Conservation (phyloP, 2,888 invertebrate species). For the Rhagophthalmus giganteus region DNA sequence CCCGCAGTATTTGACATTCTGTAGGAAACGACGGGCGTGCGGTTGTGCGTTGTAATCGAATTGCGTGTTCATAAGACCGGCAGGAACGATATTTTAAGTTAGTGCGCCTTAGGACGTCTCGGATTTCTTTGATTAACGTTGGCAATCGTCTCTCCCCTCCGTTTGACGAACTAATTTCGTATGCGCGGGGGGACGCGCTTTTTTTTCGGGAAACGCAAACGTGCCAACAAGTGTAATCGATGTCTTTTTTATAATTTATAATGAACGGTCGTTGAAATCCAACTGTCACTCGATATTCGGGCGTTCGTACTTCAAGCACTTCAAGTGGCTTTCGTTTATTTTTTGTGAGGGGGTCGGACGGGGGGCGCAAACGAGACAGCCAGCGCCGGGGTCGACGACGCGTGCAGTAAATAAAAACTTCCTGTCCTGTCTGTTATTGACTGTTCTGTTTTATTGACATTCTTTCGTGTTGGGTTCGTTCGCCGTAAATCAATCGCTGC, state of each 20-base stretch:
- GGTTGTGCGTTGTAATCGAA: slow-evolving; percentile 39
- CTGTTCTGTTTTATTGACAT: slow-evolving; percentile 22
- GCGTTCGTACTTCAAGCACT: background rate
- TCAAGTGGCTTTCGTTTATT: no score
- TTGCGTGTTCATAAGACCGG: slow-evolving; percentile 40
- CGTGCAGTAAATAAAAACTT: slow-evolving; percentile 20
- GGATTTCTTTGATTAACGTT: slow-evolving; percentile 34
- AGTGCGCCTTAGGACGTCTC: slow-evolving; percentile 33
- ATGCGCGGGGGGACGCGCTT: no score
- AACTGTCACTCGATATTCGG: slow-evolving; percentile 9
- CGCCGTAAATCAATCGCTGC: background rate
- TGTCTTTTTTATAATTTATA: slow-evolving; percentile 14
- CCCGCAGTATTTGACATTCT: slow-evolving; percentile 14
- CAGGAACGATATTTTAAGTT: slow-evolving; percentile 30
- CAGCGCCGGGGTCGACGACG: slow-evolving; percentile 8
- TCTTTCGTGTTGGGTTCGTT: slow-evolving; percentile 1
- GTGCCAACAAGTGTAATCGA: no score
- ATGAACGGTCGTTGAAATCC: slow-evolving; percentile 2
- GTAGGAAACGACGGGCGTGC: slow-evolving; percentile 2
- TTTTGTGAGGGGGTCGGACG: no score
- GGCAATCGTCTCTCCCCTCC: slow-evolving; percentile 36
- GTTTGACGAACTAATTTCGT: slow-evolving; percentile 34
- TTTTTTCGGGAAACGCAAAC: no score
- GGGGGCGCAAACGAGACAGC: slow-evolving; percentile 9
- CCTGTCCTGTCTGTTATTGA: slow-evolving; percentile 11